phyloP scores from a whole-genome alignment of 2,797 vertebrate species.

The Lepidocolaptes lacrymiger region DNA sequence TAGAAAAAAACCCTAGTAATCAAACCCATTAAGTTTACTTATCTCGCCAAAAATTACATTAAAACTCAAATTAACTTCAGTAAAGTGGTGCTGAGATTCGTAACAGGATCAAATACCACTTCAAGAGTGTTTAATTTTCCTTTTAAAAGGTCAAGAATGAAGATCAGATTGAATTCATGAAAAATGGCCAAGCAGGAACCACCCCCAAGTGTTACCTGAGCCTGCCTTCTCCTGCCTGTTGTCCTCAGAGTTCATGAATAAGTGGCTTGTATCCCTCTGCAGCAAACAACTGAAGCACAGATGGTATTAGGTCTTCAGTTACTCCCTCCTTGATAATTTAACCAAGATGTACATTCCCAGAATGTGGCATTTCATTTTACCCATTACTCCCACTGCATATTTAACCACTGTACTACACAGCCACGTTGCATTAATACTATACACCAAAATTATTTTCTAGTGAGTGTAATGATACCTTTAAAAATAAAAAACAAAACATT shows the following conservation, averaged over 20 bases:
- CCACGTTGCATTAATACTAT: not conserved
- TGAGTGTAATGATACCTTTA: not conserved
- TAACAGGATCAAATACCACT: not conserved
- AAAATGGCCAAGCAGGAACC: not conserved
- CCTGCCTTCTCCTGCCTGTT: not conserved
- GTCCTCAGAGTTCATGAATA: not conserved
- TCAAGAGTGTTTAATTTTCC: not conserved
- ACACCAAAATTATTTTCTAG: not conserved
- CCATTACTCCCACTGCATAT: not conserved
- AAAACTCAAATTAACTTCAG: not conserved
- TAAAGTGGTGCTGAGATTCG: not conserved
- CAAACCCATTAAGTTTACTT: not conserved
- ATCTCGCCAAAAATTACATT: not conserved
- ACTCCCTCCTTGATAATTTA: not conserved
- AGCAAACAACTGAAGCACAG: slow-evolving; percentile 23
- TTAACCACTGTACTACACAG: not conserved
- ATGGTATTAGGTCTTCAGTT: not conserved
- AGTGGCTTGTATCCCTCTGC: not conserved
- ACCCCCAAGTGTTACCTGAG: not conserved
- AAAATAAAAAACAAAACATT: not conserved
- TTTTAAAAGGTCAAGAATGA: not conserved
- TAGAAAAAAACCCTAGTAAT: not conserved
- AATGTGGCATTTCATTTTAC: not conserved
- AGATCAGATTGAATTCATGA: not conserved
- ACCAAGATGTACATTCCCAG: not conserved